Conservation (phyloP, 2,888 invertebrate species). For the Helicoverpa assulta region DNA sequence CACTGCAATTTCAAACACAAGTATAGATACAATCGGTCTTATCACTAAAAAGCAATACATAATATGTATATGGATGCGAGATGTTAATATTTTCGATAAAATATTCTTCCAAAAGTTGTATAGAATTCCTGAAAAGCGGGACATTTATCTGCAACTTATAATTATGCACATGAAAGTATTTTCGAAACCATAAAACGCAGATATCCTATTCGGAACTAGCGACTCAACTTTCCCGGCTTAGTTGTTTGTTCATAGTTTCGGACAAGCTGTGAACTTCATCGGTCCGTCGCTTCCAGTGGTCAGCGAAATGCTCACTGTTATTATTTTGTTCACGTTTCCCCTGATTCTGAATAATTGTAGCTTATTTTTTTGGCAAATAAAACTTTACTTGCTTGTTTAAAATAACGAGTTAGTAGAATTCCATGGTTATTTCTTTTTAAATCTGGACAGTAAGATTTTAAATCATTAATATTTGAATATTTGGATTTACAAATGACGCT, state of each 20-base stretch:
- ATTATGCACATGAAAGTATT: background rate
- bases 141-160: background rate
- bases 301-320: constrained; percentile 19
- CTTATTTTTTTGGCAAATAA: constrained; percentile 3
- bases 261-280: constrained; percentile 33
- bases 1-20: too few relatives aligned
- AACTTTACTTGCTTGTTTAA: background rate
- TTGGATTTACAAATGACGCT: too few relatives aligned
- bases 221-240: constrained; percentile 19
- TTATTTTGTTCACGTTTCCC: constrained; percentile 32
- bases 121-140: too few relatives aligned
- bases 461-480: too few relatives aligned
- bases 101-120: too few relatives aligned
- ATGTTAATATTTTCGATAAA: too few relatives aligned
- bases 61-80: too few relatives aligned
- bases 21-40: too few relatives aligned
- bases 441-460: too few relatives aligned
- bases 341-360: constrained; percentile 7
- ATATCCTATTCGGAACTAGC: constrained; percentile 6
- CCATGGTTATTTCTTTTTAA: background rate
- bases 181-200: constrained; percentile 8
- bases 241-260: constrained; percentile 39
- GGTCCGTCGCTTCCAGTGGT: constrained; percentile 5
- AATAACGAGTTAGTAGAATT: background rate
- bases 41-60: too few relatives aligned